Percentiles rank a stretch among this genome's conserved stretches.
Evolutionary conservation across 64 coral and sea anemone species (phyloP).

Genomic region (Dendronephthya gigantea): DNA sequence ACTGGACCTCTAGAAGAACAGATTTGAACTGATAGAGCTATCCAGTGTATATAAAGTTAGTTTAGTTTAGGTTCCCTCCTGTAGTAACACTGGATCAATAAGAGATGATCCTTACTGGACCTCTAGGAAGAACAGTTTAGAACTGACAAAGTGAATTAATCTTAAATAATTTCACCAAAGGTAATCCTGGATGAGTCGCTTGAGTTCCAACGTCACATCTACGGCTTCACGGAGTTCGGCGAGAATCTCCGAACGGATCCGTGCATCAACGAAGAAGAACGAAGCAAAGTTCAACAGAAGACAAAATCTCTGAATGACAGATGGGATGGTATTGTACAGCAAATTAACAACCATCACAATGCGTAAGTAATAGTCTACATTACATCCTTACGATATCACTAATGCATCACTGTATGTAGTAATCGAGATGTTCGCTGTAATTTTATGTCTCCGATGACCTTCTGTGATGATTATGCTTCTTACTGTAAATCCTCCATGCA

Average conservation of each 20-base stretch:
- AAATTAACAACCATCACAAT: conserved; percentile 12
- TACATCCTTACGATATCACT: not conserved
- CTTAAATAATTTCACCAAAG: not conserved
- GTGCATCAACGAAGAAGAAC: conserved; percentile 2
- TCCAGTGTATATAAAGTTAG: too few species aligned
- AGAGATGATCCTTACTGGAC: too few species aligned
- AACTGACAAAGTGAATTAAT: not conserved
- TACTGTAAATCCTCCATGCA: not conserved
- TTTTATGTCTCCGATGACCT: not conserved
- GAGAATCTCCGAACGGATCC: conserved; percentile 8
- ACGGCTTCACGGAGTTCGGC: conserved; percentile 1
- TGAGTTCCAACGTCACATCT: not conserved
- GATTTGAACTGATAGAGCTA: too few species aligned
- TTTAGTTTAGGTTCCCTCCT: too few species aligned
- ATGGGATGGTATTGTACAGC: conserved; percentile 17
- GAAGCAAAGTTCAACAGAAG: conserved; percentile 6
- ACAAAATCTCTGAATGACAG: conserved; percentile 12
- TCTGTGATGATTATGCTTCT: not conserved
- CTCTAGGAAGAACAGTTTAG: too few species aligned
- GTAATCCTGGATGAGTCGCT: not conserved
- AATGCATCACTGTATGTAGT: too few species aligned
- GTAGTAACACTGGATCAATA: too few species aligned
- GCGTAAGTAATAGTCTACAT: not conserved
- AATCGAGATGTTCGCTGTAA: too few species aligned
- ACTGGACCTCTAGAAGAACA: too few species aligned